phyloP scores from a whole-genome alignment of 2,797 vertebrate genomes.

The Calcarius lapponicus region DNA sequence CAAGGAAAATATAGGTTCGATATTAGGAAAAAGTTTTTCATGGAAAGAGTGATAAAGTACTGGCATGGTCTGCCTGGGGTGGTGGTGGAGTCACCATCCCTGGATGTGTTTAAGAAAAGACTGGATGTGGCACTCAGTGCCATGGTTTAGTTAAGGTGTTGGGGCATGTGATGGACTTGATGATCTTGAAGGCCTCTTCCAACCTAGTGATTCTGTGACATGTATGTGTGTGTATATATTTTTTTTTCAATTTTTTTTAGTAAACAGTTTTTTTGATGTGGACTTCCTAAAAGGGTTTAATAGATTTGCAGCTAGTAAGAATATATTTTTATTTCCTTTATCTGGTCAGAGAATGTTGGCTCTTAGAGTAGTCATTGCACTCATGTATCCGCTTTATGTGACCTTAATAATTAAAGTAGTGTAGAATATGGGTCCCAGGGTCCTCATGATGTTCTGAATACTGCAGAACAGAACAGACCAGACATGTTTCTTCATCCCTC shows the following conservation, averaged over 20 bases:
- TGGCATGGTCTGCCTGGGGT: not conserved
- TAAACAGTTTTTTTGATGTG: not conserved
- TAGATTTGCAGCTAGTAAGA: not conserved
- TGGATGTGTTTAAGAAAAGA: not conserved
- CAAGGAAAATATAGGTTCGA: too few relatives aligned
- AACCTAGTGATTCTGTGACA: not conserved
- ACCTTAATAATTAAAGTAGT: not conserved
- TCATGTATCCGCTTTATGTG: not conserved
- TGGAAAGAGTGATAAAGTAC: not conserved
- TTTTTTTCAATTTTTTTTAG: not conserved
- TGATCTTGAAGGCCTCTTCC: not conserved
- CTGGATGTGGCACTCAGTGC: not conserved
- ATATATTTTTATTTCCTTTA: not conserved
- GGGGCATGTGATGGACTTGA: not conserved
- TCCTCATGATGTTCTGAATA: not conserved
- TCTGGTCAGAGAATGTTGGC: not conserved
- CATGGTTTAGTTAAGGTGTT: not conserved
- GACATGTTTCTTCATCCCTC: not conserved
- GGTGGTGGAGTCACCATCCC: not conserved
- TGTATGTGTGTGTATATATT: not conserved
- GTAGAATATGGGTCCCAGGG: not conserved
- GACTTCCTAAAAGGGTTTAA: not conserved
- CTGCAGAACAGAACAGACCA: not conserved
- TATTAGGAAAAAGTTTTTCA: not conserved
- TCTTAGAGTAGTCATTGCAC: not conserved